Percentiles rank a stretch among this genome's conserved stretches.
These are phyloP conservation scores for Okapia johnstoni DNA, from an alignment of 2,113 vertebrate species.

Conservation along the genomic window DNA sequence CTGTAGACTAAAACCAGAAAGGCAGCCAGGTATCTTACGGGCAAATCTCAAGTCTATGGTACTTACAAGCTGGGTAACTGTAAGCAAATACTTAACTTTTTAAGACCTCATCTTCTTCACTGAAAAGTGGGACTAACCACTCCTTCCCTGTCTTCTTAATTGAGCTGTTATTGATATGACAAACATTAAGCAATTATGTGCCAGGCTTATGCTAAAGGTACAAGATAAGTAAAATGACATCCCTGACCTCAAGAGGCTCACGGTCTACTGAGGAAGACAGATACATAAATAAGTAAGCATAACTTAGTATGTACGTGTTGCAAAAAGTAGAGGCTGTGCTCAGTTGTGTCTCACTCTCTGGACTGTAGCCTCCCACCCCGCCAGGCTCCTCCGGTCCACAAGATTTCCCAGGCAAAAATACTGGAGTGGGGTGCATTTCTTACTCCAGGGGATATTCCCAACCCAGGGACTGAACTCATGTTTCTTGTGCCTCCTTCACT, in stretches of 20 bases:
- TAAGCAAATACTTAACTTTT: neutral
- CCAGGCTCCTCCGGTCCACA: neutral
- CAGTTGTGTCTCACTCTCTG: neutral
- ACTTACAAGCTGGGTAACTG: neutral
- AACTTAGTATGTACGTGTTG: neutral
- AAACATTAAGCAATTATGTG: neutral
- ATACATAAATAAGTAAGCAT: neutral
- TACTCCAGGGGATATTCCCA: neutral
- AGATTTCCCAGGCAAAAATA: neutral
- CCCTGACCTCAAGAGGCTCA: neutral
- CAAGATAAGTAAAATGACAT: neutral
- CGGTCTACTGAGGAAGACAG: neutral
- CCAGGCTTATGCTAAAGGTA: neutral
- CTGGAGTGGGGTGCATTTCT: neutral
- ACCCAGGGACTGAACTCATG: neutral
- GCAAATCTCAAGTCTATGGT: neutral
- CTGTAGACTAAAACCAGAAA: neutral
- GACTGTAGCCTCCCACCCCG: neutral
- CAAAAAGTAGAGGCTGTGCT: neutral
- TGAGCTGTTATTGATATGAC: neutral
- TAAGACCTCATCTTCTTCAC: neutral
- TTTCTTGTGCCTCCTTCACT: neutral
- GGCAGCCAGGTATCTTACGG: neutral
- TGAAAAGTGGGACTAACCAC: neutral
- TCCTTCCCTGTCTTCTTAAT: neutral